Evolutionary conservation across 2,113 vertebrate species (phyloP).

Genomic region (Myanophis thanlyinensis): DNA sequence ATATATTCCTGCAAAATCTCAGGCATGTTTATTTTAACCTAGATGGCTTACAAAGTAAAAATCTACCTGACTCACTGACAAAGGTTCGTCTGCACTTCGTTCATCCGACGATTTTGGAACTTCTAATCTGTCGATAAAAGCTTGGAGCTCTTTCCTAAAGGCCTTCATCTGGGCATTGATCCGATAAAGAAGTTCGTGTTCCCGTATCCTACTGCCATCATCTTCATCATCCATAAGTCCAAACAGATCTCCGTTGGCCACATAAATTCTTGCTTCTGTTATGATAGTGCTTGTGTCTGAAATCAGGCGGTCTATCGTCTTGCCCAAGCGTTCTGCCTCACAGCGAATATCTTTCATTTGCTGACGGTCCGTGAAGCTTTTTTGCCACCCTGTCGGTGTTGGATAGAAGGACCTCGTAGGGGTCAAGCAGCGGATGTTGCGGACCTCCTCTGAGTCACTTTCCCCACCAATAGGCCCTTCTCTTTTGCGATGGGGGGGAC

Average conservation of each 20-base stretch:
- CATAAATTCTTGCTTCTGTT: constrained; percentile 91
- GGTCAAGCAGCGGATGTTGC: constrained; percentile 93
- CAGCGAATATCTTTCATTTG: constrained; percentile 97
- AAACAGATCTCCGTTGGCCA: constrained; percentile 92
- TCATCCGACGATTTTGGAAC: constrained; percentile 92
- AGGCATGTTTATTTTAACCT: constrained; percentile 56
- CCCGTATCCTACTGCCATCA: constrained; percentile 91
- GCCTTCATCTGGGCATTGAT: constrained; percentile 99
- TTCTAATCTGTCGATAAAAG: constrained; percentile 95
- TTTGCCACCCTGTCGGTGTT: constrained; percentile 81
- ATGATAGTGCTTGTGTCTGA: constrained; percentile 98
- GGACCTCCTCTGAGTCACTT: constrained; percentile 95
- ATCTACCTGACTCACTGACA: constrained; percentile 94
- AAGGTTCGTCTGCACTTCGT: constrained; percentile 86
- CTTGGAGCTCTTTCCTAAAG: constrained; percentile 96
- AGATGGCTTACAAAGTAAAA: constrained; percentile 72
- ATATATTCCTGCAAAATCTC: not conserved
- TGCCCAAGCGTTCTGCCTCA: constrained; percentile 92
- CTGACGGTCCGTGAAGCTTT: constrained; percentile 93
- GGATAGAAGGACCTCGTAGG: constrained; percentile 90
- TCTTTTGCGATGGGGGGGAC: constrained; percentile 92
- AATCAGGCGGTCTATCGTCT: constrained; percentile 95
- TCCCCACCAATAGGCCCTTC: constrained; percentile 95
- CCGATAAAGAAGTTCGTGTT: constrained; percentile 95
- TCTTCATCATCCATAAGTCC: constrained; percentile 94